Conservation (phyloP, 1,140 invertebrate species). For the Mycetomoellerius zeteki region DNA sequence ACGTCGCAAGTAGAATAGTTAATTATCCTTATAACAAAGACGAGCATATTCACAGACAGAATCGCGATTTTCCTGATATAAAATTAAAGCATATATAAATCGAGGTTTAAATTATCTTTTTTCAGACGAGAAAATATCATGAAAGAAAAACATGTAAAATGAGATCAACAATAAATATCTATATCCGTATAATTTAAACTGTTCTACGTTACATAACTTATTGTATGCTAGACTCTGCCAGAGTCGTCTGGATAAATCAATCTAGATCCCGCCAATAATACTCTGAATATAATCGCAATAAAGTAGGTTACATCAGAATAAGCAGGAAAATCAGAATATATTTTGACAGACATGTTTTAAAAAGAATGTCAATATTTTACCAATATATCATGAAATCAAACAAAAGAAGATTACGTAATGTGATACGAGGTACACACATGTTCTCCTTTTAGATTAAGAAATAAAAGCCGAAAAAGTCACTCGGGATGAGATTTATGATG, state of each 20-base stretch:
- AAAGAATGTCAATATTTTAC: background rate
- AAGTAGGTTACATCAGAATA: constrained; percentile 16
- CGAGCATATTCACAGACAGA: background rate
- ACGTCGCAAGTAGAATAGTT: constrained; percentile 30
- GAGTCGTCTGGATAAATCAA: constrained; percentile 15
- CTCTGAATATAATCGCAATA: constrained; percentile 28
- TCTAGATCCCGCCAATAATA: constrained; percentile 29
- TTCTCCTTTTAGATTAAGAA: constrained; percentile 8
- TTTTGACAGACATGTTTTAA: background rate
- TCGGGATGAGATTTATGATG: background rate
- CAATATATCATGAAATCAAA: background rate
- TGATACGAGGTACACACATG: background rate
- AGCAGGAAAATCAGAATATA: background rate
- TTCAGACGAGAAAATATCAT: background rate
- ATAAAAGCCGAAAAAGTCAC: background rate
- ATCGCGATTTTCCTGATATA: background rate
- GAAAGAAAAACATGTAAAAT: background rate
- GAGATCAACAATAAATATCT: background rate
- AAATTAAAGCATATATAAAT: background rate
- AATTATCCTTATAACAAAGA: background rate
- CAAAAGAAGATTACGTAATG: background rate
- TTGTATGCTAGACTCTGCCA: background rate
- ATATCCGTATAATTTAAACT: background rate
- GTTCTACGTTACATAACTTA: background rate
- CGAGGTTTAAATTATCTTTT: background rate